A percentile compares a stretch with the other conserved stretches of the same genome.
Evolutionary conservation across 2,888 invertebrate species (phyloP).

Genomic region (Eristalis arbustorum): DNA sequence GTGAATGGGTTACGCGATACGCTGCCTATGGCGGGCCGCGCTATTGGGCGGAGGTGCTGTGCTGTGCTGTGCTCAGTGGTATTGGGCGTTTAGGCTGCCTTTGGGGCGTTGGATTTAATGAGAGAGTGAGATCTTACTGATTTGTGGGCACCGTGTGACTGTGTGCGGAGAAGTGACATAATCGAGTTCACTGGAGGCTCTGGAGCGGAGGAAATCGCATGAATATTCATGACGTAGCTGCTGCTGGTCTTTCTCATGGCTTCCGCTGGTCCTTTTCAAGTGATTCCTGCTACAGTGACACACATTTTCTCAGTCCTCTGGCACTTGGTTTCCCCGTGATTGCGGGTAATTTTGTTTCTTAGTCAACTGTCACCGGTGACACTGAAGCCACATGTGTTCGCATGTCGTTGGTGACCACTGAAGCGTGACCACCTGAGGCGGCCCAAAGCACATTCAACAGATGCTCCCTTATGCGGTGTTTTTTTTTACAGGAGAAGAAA

Average conservation of each 20-base stretch:
- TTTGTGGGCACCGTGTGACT: not conserved
- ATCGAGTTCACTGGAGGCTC: not conserved
- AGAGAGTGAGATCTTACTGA: not conserved
- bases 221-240: not conserved
- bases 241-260: not conserved
- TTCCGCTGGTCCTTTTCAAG: not conserved
- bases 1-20: constrained; percentile 57
- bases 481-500: not conserved
- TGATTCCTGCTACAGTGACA: not conserved
- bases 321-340: not conserved
- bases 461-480: not conserved
- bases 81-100: constrained; percentile 40
- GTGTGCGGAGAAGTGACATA: not conserved
- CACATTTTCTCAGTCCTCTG: not conserved
- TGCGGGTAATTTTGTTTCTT: not conserved
- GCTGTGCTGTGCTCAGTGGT: constrained; percentile 9
- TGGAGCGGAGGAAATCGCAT: not conserved
- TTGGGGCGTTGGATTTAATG: constrained; percentile 2
- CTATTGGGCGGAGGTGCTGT: constrained; percentile 28
- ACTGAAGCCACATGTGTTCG: not conserved
- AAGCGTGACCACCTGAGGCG: not conserved
- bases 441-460: not conserved
- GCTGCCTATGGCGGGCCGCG: constrained; percentile 10
- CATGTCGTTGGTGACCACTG: not conserved
- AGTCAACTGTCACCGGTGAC: not conserved